phyloP scores from a whole-genome alignment of 2,888 invertebrate genomes.

The Glomeris marginata region DNA sequence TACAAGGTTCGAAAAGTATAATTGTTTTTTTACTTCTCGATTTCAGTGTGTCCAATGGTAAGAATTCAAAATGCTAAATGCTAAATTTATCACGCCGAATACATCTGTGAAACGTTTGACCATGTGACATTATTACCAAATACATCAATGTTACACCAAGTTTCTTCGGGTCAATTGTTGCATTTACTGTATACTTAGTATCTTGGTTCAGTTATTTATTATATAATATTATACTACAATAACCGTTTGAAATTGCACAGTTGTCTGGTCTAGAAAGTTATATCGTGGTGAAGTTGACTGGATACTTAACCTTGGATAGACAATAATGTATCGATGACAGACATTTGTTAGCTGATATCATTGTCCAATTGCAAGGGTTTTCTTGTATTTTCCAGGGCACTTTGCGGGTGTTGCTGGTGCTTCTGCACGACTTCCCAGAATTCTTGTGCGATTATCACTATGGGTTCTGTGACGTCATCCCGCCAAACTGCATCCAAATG shows the following conservation, averaged over 20 bases:
- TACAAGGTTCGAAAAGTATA: conserved; percentile 56
- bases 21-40: too few relatives aligned
- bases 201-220: background rate
- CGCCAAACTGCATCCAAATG: conserved; percentile 98
- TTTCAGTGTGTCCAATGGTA: conserved; percentile 6
- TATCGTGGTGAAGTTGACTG: background rate
- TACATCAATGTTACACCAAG: background rate
- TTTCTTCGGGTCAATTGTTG: too few relatives aligned
- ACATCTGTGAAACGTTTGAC: background rate
- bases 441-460: conserved; percentile 99
- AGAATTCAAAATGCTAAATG: too few relatives aligned
- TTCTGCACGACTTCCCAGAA: conserved; percentile 98
- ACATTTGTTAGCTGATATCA: too few relatives aligned
- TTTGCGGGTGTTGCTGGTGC: conserved; percentile 77
- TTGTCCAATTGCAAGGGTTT: too few relatives aligned
- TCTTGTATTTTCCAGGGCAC: conserved; percentile 40
- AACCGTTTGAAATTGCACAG: background rate
- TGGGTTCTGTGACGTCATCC: conserved; percentile 97
- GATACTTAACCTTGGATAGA: too few relatives aligned
- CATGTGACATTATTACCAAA: background rate
- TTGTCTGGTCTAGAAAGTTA: background rate
- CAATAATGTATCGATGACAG: too few relatives aligned
- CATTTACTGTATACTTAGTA: too few relatives aligned
- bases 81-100: too few relatives aligned
- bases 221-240: background rate